These are phyloP conservation scores for Dicranocentrus wangi DNA, from an alignment of 2,888 invertebrate species.

Conservation along the genomic window DNA sequence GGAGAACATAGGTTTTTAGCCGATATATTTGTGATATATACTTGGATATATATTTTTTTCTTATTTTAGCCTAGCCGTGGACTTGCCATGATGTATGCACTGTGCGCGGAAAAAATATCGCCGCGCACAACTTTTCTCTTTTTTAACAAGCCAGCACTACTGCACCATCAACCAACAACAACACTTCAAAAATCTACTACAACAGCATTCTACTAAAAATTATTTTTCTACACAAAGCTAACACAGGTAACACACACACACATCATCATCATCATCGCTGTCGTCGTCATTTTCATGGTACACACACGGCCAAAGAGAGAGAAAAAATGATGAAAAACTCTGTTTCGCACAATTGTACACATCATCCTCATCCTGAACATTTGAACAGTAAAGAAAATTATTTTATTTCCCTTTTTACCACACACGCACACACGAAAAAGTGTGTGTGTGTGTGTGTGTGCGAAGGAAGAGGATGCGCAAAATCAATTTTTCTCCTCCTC, in stretches of 20 bases:
- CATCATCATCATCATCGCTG: constrained; percentile 58
- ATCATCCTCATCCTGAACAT: constrained; percentile 10
- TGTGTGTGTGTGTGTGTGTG: too few relatives aligned
- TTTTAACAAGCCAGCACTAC: constrained; percentile 55
- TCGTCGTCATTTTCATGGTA: constrained; percentile 12
- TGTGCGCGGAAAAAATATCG: constrained; percentile 64
- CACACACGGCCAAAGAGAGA: constrained; percentile 8
- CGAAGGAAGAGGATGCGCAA: too few relatives aligned
- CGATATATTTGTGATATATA: constrained; percentile 44
- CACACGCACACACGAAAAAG: neutral
- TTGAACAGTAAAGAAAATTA: neutral
- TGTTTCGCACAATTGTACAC: constrained; percentile 19
- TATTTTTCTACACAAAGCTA: constrained; percentile 63
- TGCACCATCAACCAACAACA: constrained; percentile 64
- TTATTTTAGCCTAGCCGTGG: constrained; percentile 62
- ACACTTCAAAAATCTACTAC: constrained; percentile 66
- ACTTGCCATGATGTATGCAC: constrained; percentile 36
- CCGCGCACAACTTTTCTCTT: constrained; percentile 64
- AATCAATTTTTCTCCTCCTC: too few relatives aligned
- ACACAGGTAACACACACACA: constrained; percentile 65
- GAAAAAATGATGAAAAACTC: constrained; percentile 8
- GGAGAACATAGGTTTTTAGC: constrained; percentile 39
- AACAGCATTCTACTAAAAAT: constrained; percentile 61
- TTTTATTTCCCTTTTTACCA: constrained; percentile 34
- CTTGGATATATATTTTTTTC: constrained; percentile 52